Conservation (phyloP, 2,113 vertebrate species). For the Rhodinocichla rosea region DNA sequence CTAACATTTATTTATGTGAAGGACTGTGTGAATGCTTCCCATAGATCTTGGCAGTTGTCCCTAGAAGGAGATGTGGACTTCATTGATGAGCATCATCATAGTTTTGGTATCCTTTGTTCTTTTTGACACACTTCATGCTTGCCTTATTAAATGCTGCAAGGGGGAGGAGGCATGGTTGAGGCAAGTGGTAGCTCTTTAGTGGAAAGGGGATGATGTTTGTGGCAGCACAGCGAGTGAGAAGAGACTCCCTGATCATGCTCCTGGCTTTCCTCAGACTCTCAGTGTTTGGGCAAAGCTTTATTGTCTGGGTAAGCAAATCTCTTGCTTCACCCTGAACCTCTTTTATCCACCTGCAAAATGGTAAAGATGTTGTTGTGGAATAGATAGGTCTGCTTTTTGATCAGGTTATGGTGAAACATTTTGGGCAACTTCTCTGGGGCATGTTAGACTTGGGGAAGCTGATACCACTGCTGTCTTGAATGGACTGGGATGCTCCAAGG, state of each 20-base stretch:
- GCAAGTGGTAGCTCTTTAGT: background rate
- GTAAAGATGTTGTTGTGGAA: background rate
- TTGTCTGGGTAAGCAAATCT: background rate
- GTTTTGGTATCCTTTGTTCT: background rate
- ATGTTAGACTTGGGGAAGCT: background rate
- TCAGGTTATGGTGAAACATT: background rate
- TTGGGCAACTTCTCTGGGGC: background rate
- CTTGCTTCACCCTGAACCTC: background rate
- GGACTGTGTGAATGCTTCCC: background rate
- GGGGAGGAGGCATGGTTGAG: background rate
- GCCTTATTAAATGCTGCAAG: background rate
- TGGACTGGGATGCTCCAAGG: background rate
- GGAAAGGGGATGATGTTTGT: background rate
- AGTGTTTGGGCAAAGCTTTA: background rate
- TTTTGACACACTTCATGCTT: background rate
- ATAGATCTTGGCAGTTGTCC: background rate
- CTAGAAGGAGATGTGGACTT: background rate
- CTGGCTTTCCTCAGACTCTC: background rate
- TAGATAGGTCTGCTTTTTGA: background rate
- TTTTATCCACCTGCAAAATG: background rate
- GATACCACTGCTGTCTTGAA: background rate
- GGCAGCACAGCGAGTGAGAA: background rate
- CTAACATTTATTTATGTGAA: background rate
- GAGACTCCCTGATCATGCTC: background rate
- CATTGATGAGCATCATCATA: background rate